Conservation (phyloP, 2,888 invertebrate species). For the Lepidonotus clava region DNA sequence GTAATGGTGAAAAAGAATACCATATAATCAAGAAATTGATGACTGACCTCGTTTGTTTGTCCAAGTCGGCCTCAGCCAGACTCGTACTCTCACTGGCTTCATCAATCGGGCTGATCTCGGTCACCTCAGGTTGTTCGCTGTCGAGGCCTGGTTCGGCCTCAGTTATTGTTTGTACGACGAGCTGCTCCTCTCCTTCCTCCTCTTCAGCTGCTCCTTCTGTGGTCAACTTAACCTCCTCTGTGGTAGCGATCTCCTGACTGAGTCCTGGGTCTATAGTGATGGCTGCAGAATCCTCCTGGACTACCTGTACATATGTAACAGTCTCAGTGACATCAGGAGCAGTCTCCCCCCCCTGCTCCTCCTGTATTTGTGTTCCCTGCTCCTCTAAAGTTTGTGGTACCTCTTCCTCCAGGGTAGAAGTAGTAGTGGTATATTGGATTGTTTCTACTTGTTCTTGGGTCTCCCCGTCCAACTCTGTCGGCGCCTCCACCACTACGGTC, state of each 20-base stretch:
- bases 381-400: too few relatives aligned
- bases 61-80: neutral
- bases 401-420: too few relatives aligned
- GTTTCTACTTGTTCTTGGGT: too few relatives aligned
- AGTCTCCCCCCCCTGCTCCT: conserved; percentile 1
- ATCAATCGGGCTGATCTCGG: too few relatives aligned
- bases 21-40: neutral
- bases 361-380: neutral
- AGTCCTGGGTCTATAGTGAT: too few relatives aligned
- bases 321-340: neutral
- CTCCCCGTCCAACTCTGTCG: neutral
- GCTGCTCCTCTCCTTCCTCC: neutral
- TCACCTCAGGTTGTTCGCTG: neutral
- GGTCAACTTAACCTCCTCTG: neutral
- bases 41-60: conserved; percentile 42
- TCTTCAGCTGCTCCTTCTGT: neutral
- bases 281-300: too few relatives aligned
- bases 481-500: neutral
- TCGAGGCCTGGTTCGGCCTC: neutral
- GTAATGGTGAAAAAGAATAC: too few relatives aligned
- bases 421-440: too few relatives aligned
- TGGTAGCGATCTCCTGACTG: neutral
- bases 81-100: too few relatives aligned
- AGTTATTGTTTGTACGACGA: neutral
- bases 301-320: neutral